Evolutionary conservation across 2,113 vertebrate genomes (phyloP).

Genomic region (Megaceryle torquata): DNA sequence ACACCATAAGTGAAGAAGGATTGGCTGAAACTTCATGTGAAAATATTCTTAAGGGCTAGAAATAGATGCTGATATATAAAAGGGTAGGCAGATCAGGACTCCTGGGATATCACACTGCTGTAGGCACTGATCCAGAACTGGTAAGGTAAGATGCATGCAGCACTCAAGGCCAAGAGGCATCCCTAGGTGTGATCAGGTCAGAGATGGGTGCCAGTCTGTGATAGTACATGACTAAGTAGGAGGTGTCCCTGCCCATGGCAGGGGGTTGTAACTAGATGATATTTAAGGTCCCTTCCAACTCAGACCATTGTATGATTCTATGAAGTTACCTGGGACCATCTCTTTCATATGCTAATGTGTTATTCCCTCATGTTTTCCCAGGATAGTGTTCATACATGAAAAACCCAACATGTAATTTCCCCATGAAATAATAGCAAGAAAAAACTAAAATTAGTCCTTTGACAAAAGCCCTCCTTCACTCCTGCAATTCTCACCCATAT

Average conservation of each 20-base stretch:
- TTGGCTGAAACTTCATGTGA: not conserved
- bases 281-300: not conserved
- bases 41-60: not conserved
- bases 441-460: not conserved
- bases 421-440: not conserved
- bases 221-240: not conserved
- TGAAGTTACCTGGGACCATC: not conserved
- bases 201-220: not conserved
- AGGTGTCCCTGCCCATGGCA: not conserved
- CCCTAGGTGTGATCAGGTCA: not conserved
- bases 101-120: not conserved
- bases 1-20: not conserved
- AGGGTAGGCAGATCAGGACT: not conserved
- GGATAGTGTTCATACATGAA: not conserved
- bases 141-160: not conserved
- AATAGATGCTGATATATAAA: not conserved
- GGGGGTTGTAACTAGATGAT: not conserved
- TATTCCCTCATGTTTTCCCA: not conserved
- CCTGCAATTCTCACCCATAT: not conserved
- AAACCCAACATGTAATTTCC: rapidly evolving
- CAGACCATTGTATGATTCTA: too few relatives aligned
- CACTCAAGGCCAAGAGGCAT: not conserved
- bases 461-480: not conserved
- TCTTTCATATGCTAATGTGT: rapidly evolving
- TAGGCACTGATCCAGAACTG: not conserved